Conservation (phyloP, 2,113 vertebrate genomes). For the Thamnophis sirtalis region DNA sequence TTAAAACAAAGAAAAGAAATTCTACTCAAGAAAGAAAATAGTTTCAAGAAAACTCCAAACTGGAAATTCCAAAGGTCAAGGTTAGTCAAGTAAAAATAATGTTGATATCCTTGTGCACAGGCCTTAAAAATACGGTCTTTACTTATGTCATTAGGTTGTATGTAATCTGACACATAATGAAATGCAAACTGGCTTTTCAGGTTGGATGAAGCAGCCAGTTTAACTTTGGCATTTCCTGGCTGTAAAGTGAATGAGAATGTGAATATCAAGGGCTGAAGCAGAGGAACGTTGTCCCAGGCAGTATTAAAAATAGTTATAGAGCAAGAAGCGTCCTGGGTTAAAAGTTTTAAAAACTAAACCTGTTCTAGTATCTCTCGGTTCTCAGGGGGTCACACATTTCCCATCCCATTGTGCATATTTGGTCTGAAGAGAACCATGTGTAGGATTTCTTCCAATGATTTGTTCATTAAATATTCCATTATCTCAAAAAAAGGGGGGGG, state of each 20-base stretch:
- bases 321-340: neutral
- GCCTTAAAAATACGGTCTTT: conserved; percentile 12
- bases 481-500: neutral
- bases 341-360: neutral
- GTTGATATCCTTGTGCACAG: neutral
- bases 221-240: conserved; percentile 6
- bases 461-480: neutral
- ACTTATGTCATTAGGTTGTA: conserved; percentile 13
- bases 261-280: neutral
- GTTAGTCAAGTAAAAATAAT: conserved; percentile 16
- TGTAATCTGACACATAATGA: conserved; percentile 29
- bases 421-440: neutral
- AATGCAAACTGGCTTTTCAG: conserved; percentile 10
- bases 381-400: neutral
- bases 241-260: neutral
- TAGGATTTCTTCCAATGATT: neutral
- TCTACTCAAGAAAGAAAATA: neutral
- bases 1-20: conserved; percentile 18
- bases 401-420: neutral
- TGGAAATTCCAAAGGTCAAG: conserved; percentile 14
- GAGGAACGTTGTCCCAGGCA: neutral
- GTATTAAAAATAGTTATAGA: neutral
- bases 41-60: conserved; percentile 5
- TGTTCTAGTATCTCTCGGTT: neutral
- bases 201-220: neutral